These are phyloP conservation scores for Setipinna tenuifilis DNA, from an alignment of 2,797 vertebrate species.

Conservation along the genomic window DNA sequence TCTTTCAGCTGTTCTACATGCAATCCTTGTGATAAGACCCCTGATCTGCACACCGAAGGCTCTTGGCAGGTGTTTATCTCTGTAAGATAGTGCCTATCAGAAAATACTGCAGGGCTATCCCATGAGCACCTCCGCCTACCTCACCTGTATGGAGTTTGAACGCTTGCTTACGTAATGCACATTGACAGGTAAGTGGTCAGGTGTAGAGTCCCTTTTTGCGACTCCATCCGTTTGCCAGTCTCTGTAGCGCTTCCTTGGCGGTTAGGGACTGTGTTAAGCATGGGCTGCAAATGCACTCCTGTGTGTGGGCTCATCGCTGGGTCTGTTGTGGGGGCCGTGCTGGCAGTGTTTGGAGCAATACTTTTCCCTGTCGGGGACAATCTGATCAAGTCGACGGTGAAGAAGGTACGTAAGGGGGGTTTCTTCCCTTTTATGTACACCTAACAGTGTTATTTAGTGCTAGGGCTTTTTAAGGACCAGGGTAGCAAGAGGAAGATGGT, in stretches of 20 bases:
- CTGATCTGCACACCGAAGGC: neutral
- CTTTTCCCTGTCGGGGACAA: constrained; percentile 85
- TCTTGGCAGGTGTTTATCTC: neutral
- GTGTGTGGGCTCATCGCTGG: constrained; percentile 73
- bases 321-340: constrained; percentile 75
- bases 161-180: neutral
- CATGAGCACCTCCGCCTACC: neutral
- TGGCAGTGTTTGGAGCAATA: constrained; percentile 83
- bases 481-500: no score
- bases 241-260: constrained; percentile 2
- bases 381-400: constrained; percentile 78
- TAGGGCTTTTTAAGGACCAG: no score
- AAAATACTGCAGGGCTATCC: neutral
- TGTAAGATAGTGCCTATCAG: neutral
- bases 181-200: neutral
- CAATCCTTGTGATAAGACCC: neutral
- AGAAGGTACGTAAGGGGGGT: constrained; percentile 74
- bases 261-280: constrained; percentile 41
- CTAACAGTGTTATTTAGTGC: no score
- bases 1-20: neutral
- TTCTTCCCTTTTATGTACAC: neutral
- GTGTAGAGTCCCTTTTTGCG: neutral
- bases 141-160: neutral
- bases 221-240: constrained; percentile 3
- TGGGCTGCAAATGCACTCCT: constrained; percentile 67